These are phyloP conservation scores for Pedionomus torquatus DNA, from an alignment of 2,113 vertebrate species.

Conservation along the genomic window DNA sequence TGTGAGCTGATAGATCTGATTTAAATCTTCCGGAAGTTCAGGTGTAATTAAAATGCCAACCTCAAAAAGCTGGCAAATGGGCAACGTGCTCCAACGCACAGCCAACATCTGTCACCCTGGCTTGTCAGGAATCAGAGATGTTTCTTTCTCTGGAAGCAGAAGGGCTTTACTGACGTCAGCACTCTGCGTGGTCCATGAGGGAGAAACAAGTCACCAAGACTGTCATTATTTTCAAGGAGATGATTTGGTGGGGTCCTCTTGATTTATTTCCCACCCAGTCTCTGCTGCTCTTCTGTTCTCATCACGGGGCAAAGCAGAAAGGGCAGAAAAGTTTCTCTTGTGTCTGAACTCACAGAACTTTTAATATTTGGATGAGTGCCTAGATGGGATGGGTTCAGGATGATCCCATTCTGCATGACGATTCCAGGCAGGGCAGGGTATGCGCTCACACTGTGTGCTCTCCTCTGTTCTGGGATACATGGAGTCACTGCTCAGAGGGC, in stretches of 20 bases:
- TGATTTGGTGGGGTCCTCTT: neutral
- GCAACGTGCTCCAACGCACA: neutral
- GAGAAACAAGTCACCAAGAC: neutral
- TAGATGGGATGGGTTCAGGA: conserved; percentile 24
- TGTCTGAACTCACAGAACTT: conserved; percentile 14
- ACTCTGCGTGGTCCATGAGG: neutral
- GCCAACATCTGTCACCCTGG: neutral
- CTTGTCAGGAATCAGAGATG: neutral
- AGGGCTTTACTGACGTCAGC: neutral
- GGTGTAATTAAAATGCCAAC: neutral
- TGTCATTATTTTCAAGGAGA: neutral
- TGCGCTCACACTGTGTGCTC: rapidly evolving
- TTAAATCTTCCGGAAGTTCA: neutral
- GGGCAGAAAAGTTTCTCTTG: conserved; percentile 31
- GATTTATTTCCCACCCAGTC: neutral
- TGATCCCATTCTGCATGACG: conserved; percentile 35
- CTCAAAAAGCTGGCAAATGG: conserved; percentile 8
- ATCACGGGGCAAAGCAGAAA: conserved; percentile 16
- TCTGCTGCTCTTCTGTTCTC: neutral
- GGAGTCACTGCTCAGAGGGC: neutral
- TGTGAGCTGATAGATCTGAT: neutral
- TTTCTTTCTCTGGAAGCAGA: neutral
- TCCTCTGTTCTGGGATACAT: neutral
- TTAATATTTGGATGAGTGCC: conserved; percentile 17
- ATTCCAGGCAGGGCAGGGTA: conserved; percentile 11